A percentile compares a stretch with the other conserved stretches of the same genome.
These are phyloP conservation scores for Embiotoca jacksoni DNA, from an alignment of 2,113 vertebrate genomes.

Conservation along the genomic window DNA sequence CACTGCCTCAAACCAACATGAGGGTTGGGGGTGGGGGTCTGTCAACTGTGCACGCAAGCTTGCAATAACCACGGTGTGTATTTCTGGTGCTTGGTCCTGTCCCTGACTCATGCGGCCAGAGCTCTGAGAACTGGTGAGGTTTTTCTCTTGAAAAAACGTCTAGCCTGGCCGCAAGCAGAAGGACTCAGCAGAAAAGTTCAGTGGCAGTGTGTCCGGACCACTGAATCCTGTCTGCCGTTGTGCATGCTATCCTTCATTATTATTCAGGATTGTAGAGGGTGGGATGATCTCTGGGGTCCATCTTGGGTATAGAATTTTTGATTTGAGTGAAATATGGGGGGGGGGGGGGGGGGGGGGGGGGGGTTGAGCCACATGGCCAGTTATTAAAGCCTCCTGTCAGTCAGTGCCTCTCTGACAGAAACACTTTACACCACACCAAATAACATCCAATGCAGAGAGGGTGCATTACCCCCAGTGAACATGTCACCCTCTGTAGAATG, in stretches of 20 bases:
- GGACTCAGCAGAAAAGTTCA: slow-evolving; percentile 37
- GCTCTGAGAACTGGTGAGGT: slow-evolving; percentile 27
- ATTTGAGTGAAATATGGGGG: neutral
- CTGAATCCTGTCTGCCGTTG: slow-evolving; percentile 14
- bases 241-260: neutral
- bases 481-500: slow-evolving; percentile 14
- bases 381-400: neutral
- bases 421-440: slow-evolving; percentile 2
- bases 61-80: slow-evolving; percentile 31
- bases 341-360: too few species aligned
- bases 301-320: neutral
- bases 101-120: slow-evolving; percentile 19
- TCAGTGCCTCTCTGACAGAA: neutral
- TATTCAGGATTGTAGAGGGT: neutral
- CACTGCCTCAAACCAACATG: neutral
- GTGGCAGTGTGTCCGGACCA: slow-evolving; percentile 42
- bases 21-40: slow-evolving; percentile 4
- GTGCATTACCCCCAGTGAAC: neutral
- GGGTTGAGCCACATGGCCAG: neutral
- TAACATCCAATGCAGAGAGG: neutral
- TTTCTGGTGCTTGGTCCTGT: slow-evolving; percentile 38
- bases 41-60: slow-evolving; percentile 31
- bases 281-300: neutral
- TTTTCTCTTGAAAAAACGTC: slow-evolving; percentile 18
- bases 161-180: slow-evolving; percentile 10